Evolutionary conservation across 2,888 invertebrate species (phyloP).

Genomic region (Automeris io): DNA sequence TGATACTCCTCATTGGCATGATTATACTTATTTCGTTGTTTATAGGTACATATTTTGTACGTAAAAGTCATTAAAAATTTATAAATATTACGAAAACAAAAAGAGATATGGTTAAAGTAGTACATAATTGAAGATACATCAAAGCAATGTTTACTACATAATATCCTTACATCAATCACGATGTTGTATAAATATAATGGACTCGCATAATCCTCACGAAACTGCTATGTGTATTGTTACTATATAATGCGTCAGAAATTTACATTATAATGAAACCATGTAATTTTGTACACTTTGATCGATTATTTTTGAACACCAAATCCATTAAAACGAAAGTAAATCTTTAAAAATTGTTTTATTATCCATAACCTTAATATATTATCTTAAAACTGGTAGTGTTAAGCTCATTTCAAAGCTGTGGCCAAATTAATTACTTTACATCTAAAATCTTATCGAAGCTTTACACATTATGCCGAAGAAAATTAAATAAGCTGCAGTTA

Average conservation of each 20-base stretch:
- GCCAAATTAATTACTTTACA: too few species aligned
- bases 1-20: slow-evolving; percentile 22
- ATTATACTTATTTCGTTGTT: slow-evolving; percentile 22
- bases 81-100: slow-evolving; percentile 35
- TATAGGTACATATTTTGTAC: slow-evolving; percentile 22
- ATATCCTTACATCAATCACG: slow-evolving; percentile 40
- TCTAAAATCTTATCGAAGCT: too few species aligned
- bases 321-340: slow-evolving; percentile 62
- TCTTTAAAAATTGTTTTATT: slow-evolving; percentile 40
- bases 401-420: too few species aligned
- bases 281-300: slow-evolving; percentile 72
- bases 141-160: slow-evolving; percentile 51
- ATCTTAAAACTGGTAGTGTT: too few species aligned
- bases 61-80: slow-evolving; percentile 32
- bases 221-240: slow-evolving; percentile 28
- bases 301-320: slow-evolving; percentile 68
- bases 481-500: too few species aligned
- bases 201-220: slow-evolving; percentile 43
- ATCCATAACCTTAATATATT: slow-evolving; percentile 19
- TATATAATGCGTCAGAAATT: slow-evolving; percentile 50
- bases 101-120: slow-evolving; percentile 20
- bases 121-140: slow-evolving; percentile 43
- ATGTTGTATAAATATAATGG: slow-evolving; percentile 40
- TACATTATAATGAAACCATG: slow-evolving; percentile 65
- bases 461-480: too few species aligned